A percentile compares a stretch with the other conserved stretches of the same genome.
Conservation (phyloP, 2,888 invertebrate genomes). For the Lobophora halterata region DNA sequence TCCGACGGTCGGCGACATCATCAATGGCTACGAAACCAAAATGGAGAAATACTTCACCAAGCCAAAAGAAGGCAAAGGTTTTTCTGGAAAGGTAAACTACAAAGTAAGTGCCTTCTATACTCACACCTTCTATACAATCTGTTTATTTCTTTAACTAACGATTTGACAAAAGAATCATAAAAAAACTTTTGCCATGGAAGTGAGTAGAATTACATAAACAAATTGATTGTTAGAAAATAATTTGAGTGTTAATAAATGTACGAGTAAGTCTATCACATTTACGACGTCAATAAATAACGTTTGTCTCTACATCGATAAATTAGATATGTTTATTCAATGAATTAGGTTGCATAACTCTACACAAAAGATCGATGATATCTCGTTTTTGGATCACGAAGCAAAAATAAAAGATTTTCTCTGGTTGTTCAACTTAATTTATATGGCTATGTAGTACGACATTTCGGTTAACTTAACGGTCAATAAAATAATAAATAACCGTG, state of each 20-base stretch:
- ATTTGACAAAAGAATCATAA: too few relatives aligned
- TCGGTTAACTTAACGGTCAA: slow-evolving; percentile 27
- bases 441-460: slow-evolving; percentile 26
- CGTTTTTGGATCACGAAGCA: slow-evolving; percentile 27
- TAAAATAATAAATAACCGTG: slow-evolving; percentile 28
- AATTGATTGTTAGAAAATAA: background rate
- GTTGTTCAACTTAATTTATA: slow-evolving; percentile 28
- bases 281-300: slow-evolving; percentile 22
- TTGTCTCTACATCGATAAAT: slow-evolving; percentile 26
- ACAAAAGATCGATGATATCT: slow-evolving; percentile 28
- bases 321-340: slow-evolving; percentile 26
- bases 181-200: slow-evolving; percentile 4
- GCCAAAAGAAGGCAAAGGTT: slow-evolving; percentile 60
- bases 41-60: slow-evolving; percentile 70
- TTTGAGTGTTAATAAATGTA: too few relatives aligned
- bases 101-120: slow-evolving; percentile 45
- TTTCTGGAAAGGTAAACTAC: slow-evolving; percentile 62
- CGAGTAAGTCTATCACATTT: slow-evolving; percentile 1
- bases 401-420: slow-evolving; percentile 29
- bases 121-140: too few relatives aligned
- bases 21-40: slow-evolving; percentile 59
- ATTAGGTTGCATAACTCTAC: slow-evolving; percentile 26
- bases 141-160: too few relatives aligned
- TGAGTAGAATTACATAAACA: background rate
- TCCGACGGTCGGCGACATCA: slow-evolving; percentile 43